A percentile compares a stretch with the other conserved stretches of the same genome.
Evolutionary conservation across 92 coral and sea anemone species (phyloP).

Genomic region (Nematostella vectensis): DNA sequence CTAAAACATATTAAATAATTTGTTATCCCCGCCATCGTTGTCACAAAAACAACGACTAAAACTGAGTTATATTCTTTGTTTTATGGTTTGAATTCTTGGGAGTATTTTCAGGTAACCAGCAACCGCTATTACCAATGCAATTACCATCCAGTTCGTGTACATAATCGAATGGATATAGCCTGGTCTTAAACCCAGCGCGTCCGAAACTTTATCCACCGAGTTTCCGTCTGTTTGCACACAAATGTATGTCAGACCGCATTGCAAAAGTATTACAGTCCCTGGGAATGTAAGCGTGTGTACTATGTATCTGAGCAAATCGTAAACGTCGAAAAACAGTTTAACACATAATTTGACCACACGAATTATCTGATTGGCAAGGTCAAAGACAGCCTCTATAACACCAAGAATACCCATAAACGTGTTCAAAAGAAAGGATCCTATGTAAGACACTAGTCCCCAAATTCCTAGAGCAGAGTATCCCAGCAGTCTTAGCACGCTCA

Average conservation of each 20-base stretch:
- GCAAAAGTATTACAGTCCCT: background rate
- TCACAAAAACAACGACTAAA: background rate
- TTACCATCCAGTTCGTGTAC: background rate
- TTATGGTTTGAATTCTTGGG: too few relatives aligned
- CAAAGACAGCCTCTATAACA: background rate
- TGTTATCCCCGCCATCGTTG: background rate
- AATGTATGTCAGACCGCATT: background rate
- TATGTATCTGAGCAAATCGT: background rate
- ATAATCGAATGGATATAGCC: background rate
- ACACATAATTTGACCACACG: background rate
- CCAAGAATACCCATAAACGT: background rate
- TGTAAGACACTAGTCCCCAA: background rate
- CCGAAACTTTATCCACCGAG: background rate
- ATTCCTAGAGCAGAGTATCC: background rate
- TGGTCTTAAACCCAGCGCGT: background rate
- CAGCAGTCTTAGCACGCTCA: too few relatives aligned
- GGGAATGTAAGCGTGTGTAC: background rate
- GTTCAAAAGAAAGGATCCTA: background rate
- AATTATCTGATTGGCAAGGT: background rate
- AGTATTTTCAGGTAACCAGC: background rate
- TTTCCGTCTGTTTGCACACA: background rate
- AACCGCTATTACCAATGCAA: background rate
- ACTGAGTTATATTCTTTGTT: too few relatives aligned
- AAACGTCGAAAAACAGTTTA: background rate
- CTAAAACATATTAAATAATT: too few relatives aligned